phyloP scores from a whole-genome alignment of 2,113 vertebrate genomes.

The Oceanodroma tethys region DNA sequence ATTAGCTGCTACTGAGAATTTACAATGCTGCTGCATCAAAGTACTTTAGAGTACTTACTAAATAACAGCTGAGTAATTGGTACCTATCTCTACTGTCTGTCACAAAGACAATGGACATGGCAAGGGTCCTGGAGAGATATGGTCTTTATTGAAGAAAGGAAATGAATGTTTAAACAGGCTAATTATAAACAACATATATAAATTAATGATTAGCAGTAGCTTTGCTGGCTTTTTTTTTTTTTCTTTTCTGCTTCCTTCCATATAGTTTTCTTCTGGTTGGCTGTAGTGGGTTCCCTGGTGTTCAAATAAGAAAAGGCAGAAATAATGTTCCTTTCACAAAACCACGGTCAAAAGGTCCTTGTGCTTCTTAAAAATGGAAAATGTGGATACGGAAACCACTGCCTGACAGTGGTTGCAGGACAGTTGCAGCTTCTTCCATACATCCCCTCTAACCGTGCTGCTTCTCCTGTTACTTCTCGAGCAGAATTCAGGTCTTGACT shows the following conservation, averaged over 20 bases:
- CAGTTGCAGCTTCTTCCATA: not conserved
- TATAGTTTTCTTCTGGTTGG: not conserved
- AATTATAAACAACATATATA: not conserved
- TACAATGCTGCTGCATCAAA: slow-evolving; percentile 23
- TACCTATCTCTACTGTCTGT: not conserved
- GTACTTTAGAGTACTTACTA: not conserved
- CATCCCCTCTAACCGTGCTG: not conserved
- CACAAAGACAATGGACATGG: not conserved
- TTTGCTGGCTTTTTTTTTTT: not conserved
- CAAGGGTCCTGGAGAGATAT: not conserved
- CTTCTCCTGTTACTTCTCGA: not conserved
- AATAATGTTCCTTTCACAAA: not conserved
- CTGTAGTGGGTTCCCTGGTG: not conserved
- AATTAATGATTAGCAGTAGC: not conserved
- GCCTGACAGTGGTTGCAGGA: not conserved
- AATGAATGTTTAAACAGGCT: not conserved
- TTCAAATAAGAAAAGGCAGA: not conserved
- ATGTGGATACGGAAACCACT: not conserved
- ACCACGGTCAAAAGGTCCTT: not conserved
- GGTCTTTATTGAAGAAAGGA: not conserved
- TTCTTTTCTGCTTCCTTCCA: not conserved
- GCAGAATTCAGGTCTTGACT: not conserved
- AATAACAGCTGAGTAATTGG: slow-evolving; percentile 17
- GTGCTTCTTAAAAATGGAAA: not conserved
- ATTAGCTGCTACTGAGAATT: slow-evolving; percentile 15